phyloP scores from a whole-genome alignment of 92 coral and sea anemone species.

The Actinostola sp. region DNA sequence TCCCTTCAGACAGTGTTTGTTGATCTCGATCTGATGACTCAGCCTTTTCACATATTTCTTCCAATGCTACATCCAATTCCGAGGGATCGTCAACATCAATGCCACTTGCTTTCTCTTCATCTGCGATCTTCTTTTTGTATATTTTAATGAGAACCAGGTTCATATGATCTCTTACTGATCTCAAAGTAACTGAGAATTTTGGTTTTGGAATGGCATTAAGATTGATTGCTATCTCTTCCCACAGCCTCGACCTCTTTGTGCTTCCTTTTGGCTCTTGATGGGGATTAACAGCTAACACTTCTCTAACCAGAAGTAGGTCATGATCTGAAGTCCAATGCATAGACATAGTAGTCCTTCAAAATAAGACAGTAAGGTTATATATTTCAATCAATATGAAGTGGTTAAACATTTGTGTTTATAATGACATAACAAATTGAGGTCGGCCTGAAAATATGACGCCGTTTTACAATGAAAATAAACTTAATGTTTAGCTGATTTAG shows the following conservation, averaged over 20 bases:
- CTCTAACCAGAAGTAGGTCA: no score
- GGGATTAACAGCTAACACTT: constrained; percentile 32
- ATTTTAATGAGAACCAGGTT: constrained; percentile 40
- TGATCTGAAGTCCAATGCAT: no score
- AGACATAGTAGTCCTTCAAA: no score
- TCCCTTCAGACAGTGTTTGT: constrained; percentile 30
- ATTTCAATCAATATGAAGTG: no score
- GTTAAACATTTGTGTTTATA: no score
- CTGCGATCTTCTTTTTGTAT: constrained; percentile 29
- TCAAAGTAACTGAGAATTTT: constrained; percentile 28
- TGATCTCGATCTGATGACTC: constrained; percentile 42
- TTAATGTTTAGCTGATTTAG: no score
- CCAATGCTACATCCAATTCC: constrained; percentile 40
- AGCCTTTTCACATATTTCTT: constrained; percentile 39
- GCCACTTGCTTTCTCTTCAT: constrained; percentile 50
- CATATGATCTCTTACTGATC: constrained; percentile 41
- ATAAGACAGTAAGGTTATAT: no score
- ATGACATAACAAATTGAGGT: no score
- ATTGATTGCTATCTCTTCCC: constrained; percentile 28
- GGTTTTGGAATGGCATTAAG: constrained; percentile 25
- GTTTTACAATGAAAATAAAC: no score
- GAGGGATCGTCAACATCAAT: constrained; percentile 26
- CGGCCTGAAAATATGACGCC: no score
- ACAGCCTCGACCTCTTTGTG: constrained; percentile 25
- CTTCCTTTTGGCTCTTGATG: constrained; percentile 26